Percentiles rank a stretch among this genome's conserved stretches.
Evolutionary conservation across 2,797 vertebrate species (phyloP).

Genomic region (Tauraco hartlaubi): DNA sequence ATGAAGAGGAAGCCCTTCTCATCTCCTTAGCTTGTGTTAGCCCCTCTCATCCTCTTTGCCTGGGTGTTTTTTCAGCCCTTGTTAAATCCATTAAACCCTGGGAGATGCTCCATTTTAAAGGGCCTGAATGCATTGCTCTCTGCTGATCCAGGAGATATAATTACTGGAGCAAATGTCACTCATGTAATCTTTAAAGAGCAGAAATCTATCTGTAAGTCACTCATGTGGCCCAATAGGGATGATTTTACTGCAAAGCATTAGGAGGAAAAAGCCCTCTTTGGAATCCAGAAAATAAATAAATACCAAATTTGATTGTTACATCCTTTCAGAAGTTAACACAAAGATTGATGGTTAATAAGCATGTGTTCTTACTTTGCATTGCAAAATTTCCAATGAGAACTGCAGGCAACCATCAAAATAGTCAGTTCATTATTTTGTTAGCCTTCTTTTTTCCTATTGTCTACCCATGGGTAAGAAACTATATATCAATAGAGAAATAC

Average conservation of each 20-base stretch:
- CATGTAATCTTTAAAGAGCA: conserved; percentile 7
- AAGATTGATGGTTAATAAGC: conserved; percentile 47
- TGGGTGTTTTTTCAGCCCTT: neutral
- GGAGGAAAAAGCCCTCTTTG: neutral
- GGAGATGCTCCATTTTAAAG: neutral
- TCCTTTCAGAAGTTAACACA: conserved; percentile 31
- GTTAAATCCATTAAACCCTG: neutral
- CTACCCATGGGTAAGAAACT: neutral
- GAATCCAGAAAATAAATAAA: conserved; percentile 5
- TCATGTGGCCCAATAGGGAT: neutral
- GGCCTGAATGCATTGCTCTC: neutral
- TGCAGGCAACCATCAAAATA: conserved; percentile 12
- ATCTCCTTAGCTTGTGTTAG: neutral
- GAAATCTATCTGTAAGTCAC: neutral
- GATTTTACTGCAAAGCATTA: neutral
- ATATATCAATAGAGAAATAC: neutral
- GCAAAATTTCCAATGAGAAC: neutral
- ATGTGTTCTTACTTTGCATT: conserved; percentile 26
- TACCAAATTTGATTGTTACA: conserved; percentile 1
- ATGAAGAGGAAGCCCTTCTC: neutral
- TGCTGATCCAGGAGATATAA: neutral
- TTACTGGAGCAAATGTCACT: conserved; percentile 7
- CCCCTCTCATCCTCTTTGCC: neutral
- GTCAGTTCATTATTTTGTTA: conserved; percentile 11
- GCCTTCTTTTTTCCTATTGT: neutral